Percentiles rank a stretch among this genome's conserved stretches.
phyloP scores from a whole-genome alignment of 2,113 vertebrate species.

The Phalacrocorax carbo region DNA sequence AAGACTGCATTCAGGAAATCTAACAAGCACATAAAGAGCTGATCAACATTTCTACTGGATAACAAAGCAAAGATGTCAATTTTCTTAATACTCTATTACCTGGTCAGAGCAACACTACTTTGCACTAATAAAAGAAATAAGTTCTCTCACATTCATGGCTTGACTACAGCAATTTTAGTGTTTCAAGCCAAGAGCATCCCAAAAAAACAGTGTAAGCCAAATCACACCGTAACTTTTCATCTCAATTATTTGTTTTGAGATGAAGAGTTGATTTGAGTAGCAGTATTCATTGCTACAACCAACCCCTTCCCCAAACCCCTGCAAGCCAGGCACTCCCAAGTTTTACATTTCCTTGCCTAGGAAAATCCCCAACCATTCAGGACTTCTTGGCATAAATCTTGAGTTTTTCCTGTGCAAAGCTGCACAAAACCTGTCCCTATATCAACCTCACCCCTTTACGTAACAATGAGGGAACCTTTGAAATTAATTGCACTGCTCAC shows the following conservation, averaged over 20 bases:
- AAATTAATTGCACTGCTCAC: not conserved
- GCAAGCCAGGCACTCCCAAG: not conserved
- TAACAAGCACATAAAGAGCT: not conserved
- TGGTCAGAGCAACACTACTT: not conserved
- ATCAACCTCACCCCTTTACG: not conserved
- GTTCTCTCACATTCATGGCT: not conserved
- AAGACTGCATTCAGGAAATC: not conserved
- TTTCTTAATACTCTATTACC: not conserved
- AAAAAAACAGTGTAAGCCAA: not conserved
- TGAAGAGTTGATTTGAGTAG: not conserved
- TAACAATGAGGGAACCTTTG: accelerated
- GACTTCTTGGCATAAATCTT: not conserved
- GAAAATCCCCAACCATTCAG: not conserved
- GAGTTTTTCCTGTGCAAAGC: not conserved
- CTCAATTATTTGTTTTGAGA: not conserved
- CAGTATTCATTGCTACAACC: not conserved
- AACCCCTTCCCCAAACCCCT: not conserved
- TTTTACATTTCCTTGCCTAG: not conserved
- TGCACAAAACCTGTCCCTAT: not conserved
- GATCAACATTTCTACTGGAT: not conserved
- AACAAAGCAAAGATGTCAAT: not conserved
- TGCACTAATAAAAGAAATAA: not conserved
- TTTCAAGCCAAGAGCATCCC: not conserved
- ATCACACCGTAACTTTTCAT: not conserved
- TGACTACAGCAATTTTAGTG: not conserved